Percentiles rank a stretch among this genome's conserved stretches.
phyloP scores from a whole-genome alignment of 2,113 vertebrate species.

The Hypanus sabinus region DNA sequence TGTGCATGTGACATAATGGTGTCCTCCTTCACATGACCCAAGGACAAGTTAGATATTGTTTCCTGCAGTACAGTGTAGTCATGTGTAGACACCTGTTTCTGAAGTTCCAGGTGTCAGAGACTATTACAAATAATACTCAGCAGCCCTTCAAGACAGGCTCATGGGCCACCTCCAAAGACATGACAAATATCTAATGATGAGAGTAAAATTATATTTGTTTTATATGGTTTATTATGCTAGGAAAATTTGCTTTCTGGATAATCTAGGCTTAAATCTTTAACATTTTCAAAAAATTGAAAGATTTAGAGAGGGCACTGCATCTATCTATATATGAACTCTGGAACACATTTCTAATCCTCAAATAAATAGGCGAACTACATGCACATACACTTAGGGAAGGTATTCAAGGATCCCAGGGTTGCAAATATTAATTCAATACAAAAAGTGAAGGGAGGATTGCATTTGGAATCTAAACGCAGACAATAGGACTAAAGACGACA shows the following conservation, averaged over 20 bases:
- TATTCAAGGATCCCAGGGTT: background rate
- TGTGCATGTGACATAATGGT: no score
- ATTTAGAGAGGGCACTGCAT: background rate
- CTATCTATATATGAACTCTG: background rate
- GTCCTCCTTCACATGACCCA: no score
- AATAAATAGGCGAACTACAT: background rate
- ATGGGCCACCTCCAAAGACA: no score
- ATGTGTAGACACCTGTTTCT: no score
- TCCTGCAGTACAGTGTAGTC: no score
- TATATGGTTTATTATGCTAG: background rate
- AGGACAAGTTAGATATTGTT: no score
- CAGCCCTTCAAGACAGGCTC: no score
- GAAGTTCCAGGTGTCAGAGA: no score
- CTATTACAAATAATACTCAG: no score
- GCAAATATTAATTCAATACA: background rate
- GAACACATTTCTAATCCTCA: background rate
- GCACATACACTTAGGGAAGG: background rate
- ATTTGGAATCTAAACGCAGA: background rate
- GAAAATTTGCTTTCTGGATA: background rate
- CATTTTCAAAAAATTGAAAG: background rate
- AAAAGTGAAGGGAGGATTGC: background rate
- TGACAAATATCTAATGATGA: background rate
- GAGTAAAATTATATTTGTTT: background rate
- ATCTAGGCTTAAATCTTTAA: background rate
- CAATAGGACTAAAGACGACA: background rate